Evolutionary conservation across 2,113 vertebrate genomes (phyloP).

Genomic region (Colossoma macropomum): DNA sequence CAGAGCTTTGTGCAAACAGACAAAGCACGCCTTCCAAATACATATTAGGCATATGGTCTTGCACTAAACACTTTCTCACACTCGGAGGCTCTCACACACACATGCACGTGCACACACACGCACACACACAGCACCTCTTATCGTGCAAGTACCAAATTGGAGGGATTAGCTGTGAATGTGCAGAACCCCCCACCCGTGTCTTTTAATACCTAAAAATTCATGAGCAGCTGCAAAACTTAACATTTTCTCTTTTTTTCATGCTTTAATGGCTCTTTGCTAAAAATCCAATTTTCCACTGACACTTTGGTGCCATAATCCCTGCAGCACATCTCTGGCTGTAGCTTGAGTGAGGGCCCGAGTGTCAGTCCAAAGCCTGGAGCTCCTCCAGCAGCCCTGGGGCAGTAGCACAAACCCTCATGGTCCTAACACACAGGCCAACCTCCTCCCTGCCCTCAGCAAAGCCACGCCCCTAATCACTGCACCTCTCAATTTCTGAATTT

Average conservation of each 20-base stretch:
- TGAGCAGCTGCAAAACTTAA: constrained; percentile 45
- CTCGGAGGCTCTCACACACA: background rate
- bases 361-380: constrained; percentile 37
- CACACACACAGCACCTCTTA: constrained; percentile 19
- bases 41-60: constrained; percentile 37
- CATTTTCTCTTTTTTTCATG: constrained; percentile 45
- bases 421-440: constrained; percentile 13
- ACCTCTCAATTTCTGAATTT: background rate
- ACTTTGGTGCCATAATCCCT: constrained; percentile 53
- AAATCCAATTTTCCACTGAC: constrained; percentile 58
- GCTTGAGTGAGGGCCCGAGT: constrained; percentile 44
- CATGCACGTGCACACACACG: background rate
- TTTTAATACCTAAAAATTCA: constrained; percentile 40
- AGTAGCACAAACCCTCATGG: constrained; percentile 4
- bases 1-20: constrained; percentile 8
- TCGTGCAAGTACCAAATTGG: constrained; percentile 6
- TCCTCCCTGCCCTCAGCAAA: background rate
- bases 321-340: constrained; percentile 41
- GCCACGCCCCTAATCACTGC: background rate
- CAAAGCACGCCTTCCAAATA: constrained; percentile 37
- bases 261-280: constrained; percentile 56
- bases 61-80: constrained; percentile 24
- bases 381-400: constrained; percentile 17
- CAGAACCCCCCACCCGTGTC: background rate
- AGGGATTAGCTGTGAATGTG: constrained; percentile 32